These are phyloP conservation scores for Coecobrya sp. DNA, from an alignment of 2,888 invertebrate genomes.

Conservation along the genomic window DNA sequence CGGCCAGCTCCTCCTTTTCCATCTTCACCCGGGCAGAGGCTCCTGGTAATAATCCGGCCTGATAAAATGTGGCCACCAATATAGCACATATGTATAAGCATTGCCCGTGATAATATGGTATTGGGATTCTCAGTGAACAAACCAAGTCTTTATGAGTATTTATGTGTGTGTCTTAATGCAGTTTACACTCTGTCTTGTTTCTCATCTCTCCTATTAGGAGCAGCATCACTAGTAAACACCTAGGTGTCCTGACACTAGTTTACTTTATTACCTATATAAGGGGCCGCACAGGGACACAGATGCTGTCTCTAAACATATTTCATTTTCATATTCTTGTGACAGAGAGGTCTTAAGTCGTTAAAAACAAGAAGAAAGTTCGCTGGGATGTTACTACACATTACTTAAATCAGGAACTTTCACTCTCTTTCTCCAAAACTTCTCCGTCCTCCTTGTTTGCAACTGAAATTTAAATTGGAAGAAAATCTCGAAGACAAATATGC, in stretches of 20 bases:
- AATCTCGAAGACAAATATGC: constrained; percentile 61
- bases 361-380: constrained; percentile 60
- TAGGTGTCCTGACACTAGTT: constrained; percentile 13
- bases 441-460: constrained; percentile 17
- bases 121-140: background rate
- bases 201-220: constrained; percentile 3
- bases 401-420: constrained; percentile 48
- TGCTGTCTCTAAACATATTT: constrained; percentile 64
- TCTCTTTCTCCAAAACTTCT: background rate
- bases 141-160: constrained; percentile 35
- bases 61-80: constrained; percentile 54
- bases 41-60: constrained; percentile 61
- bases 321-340: constrained; percentile 68
- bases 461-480: constrained; percentile 40
- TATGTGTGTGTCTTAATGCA: constrained; percentile 1
- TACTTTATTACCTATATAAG: background rate
- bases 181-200: background rate
- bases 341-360: constrained; percentile 72
- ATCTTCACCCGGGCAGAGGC: constrained; percentile 36
- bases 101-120: background rate
- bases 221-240: background rate
- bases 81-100: background rate
- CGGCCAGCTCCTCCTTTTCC: constrained; percentile 44
- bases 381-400: constrained; percentile 14
- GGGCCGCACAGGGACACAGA: constrained; percentile 52